A percentile compares a stretch with the other conserved stretches of the same genome.
These are phyloP conservation scores for Origma solitaria DNA, from an alignment of 2,113 vertebrate genomes.

Conservation along the genomic window DNA sequence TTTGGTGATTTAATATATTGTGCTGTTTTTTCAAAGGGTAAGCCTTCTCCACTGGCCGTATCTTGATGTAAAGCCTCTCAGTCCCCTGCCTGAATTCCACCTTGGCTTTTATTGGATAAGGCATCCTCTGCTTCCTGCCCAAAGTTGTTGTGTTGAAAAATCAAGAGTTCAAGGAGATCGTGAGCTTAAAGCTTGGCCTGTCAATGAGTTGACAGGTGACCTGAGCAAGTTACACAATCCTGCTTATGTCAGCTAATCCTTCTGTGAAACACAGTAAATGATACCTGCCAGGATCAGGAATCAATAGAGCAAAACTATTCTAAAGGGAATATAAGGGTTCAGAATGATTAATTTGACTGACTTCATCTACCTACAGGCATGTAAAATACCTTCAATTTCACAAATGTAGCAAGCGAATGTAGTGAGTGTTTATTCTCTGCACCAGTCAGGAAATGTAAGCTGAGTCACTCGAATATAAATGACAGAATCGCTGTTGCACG, in stretches of 20 bases:
- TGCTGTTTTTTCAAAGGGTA: not conserved
- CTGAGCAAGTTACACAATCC: conserved; percentile 2
- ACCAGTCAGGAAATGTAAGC: not conserved
- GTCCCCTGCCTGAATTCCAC: not conserved
- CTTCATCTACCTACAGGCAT: not conserved
- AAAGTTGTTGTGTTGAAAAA: conserved; percentile 8
- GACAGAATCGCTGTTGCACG: not conserved
- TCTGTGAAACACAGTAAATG: not conserved
- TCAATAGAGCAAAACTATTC: not conserved
- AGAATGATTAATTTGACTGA: not conserved
- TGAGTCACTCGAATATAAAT: not conserved
- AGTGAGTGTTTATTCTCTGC: not conserved
- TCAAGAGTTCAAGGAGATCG: conserved; percentile 1
- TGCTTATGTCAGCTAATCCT: not conserved
- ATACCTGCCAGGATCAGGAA: not conserved
- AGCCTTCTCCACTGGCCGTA: not conserved
- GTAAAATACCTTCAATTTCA: not conserved
- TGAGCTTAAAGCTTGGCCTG: not conserved
- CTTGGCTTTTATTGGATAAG: not conserved
- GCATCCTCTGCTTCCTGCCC: not conserved
- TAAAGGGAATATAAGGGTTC: not conserved
- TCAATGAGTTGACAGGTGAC: not conserved
- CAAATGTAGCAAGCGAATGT: not conserved
- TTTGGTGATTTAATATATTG: not conserved
- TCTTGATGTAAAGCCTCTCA: not conserved